Evolutionary conservation across 2,888 invertebrate species (phyloP).

Genomic region (Stictocephala bisonia): DNA sequence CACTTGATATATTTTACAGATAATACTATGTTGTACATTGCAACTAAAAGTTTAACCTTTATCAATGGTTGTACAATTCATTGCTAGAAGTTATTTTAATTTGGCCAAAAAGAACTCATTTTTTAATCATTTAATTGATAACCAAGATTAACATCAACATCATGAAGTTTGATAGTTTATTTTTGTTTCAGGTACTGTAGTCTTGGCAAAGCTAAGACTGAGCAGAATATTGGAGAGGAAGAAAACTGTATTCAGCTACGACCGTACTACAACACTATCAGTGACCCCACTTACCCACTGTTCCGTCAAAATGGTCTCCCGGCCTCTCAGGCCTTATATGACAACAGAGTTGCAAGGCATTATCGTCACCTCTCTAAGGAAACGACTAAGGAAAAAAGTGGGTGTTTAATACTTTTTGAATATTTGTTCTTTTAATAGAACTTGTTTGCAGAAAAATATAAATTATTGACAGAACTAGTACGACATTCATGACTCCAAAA

Average conservation of each 20-base stretch:
- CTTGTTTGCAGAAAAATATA: no score
- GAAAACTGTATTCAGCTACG: conserved; percentile 56
- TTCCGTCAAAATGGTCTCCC: conserved; percentile 80
- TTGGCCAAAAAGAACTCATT: no score
- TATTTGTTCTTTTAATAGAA: not conserved
- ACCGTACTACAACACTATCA: conserved; percentile 75
- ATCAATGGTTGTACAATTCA: no score
- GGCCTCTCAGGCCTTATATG: conserved; percentile 78
- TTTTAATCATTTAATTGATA: no score
- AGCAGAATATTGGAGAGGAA: conserved; percentile 12
- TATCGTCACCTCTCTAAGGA: conserved; percentile 67
- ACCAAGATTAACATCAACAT: no score
- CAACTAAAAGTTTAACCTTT: no score
- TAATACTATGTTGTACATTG: no score
- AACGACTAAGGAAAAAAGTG: conserved; percentile 39
- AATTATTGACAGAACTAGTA: not conserved
- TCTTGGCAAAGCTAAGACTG: not conserved
- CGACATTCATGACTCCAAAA: no score
- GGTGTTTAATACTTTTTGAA: conserved; percentile 37
- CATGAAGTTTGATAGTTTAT: no score
- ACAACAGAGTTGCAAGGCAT: conserved; percentile 75
- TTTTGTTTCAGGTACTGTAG: conserved; percentile 31
- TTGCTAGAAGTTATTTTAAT: no score
- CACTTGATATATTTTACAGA: no score
- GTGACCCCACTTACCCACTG: conserved; percentile 82